Conservation (phyloP, 2,888 invertebrate species). For the Octodonta nipae region DNA sequence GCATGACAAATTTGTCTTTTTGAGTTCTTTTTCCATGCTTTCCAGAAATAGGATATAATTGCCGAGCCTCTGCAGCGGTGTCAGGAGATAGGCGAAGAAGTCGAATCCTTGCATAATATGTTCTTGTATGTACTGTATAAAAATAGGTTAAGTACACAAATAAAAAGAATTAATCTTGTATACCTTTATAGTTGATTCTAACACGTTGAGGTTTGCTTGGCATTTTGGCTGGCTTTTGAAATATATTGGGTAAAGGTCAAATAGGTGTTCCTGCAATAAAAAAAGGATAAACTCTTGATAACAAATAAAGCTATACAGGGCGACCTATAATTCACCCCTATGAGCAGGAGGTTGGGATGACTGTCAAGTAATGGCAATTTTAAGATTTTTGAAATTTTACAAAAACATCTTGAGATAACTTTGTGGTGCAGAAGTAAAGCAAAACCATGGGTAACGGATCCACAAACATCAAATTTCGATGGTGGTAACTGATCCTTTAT, state of each 20-base stretch:
- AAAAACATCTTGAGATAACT: too few relatives aligned
- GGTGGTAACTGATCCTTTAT: too few relatives aligned
- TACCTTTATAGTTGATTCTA: conserved; percentile 23
- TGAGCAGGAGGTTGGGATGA: too few relatives aligned
- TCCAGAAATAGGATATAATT: conserved; percentile 29
- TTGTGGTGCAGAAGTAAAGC: too few relatives aligned
- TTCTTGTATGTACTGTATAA: conserved; percentile 33
- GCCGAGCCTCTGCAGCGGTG: conserved; percentile 30
- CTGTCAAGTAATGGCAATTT: too few relatives aligned
- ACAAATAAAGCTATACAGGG: too few relatives aligned
- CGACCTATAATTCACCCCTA: too few relatives aligned
- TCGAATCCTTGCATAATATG: conserved; percentile 28
- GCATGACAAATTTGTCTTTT: conserved; percentile 30
- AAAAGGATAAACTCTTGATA: too few relatives aligned
- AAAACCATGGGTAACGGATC: too few relatives aligned
- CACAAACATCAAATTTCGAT: too few relatives aligned
- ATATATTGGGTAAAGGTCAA: conserved; percentile 29
- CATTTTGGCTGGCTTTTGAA: conserved; percentile 30
- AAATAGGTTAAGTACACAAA: not conserved
- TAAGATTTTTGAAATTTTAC: too few relatives aligned
- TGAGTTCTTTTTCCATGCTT: conserved; percentile 25
- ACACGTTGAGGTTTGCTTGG: conserved; percentile 22
- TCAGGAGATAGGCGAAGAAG: conserved; percentile 27
- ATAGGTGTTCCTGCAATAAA: conserved; percentile 28
- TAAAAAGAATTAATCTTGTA: conserved; percentile 5